These are phyloP conservation scores for Hormaphis cornu DNA, from an alignment of 1,140 invertebrate species.

Conservation along the genomic window DNA sequence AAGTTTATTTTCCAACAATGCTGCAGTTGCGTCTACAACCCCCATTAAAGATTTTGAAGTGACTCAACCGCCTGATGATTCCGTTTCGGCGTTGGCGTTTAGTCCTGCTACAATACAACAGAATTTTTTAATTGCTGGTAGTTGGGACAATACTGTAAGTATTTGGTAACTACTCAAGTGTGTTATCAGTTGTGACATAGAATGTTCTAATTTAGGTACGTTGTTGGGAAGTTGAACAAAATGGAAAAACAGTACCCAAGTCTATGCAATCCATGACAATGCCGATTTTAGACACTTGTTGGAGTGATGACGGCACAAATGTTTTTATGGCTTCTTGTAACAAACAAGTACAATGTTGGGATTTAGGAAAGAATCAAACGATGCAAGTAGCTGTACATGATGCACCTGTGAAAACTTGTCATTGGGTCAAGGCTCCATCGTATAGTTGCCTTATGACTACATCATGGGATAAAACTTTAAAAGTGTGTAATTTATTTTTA, in stretches of 20 bases:
- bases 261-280: conserved; percentile 91
- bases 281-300: conserved; percentile 88
- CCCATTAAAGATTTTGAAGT: conserved; percentile 80
- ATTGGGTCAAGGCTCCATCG: conserved; percentile 91
- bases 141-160: conserved; percentile 89
- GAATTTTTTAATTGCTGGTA: conserved; percentile 89
- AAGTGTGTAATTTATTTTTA: conserved; percentile 48
- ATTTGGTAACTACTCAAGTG: not conserved
- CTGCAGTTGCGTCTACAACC: conserved; percentile 35
- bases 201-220: conserved; percentile 52
- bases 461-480: conserved; percentile 97
- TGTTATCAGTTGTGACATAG: too few species aligned
- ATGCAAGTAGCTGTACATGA: conserved; percentile 93
- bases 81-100: conserved; percentile 85
- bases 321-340: conserved; percentile 97
- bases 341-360: conserved; percentile 98
- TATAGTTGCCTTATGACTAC: conserved; percentile 98
- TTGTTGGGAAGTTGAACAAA: conserved; percentile 93
- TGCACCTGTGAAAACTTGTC: conserved; percentile 90
- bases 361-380: conserved; percentile 87
- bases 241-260: conserved; percentile 90
- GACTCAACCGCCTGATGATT: conserved; percentile 88
- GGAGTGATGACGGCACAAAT: conserved; percentile 93
- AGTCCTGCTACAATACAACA: conserved; percentile 76
- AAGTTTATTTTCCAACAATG: conserved; percentile 14